Evolutionary conservation across 2,113 vertebrate genomes (phyloP).

Genomic region (Microcebus murinus): DNA sequence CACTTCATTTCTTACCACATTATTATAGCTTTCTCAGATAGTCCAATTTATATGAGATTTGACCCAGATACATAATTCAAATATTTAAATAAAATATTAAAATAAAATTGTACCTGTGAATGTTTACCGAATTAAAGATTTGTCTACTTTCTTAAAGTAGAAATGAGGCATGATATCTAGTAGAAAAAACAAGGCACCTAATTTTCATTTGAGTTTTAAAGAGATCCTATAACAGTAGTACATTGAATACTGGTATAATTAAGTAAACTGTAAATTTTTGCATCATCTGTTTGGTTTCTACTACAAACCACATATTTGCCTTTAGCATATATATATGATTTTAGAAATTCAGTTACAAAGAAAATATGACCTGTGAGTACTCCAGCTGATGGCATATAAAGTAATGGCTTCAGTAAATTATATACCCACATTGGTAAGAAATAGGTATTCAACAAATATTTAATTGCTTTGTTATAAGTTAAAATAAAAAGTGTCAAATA

Average conservation of each 20-base stretch:
- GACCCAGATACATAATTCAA: neutral
- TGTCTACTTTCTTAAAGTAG: neutral
- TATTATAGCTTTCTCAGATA: neutral
- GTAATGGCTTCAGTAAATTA: neutral
- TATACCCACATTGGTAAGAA: neutral
- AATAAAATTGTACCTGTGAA: neutral
- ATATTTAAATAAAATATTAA: slow-evolving; percentile 33
- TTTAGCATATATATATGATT: neutral
- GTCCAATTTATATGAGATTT: slow-evolving; percentile 7
- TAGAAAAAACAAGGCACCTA: neutral
- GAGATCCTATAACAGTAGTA: neutral
- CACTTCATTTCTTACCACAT: neutral
- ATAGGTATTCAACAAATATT: neutral
- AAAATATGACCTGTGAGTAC: neutral
- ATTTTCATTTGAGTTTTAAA: slow-evolving; percentile 31
- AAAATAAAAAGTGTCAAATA: slow-evolving; percentile 16
- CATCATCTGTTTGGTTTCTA: neutral
- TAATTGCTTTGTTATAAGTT: neutral
- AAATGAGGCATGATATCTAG: neutral
- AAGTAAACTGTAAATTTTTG: neutral
- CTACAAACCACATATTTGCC: neutral
- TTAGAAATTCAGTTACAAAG: slow-evolving; percentile 18
- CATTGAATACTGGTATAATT: neutral
- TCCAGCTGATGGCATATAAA: slow-evolving; percentile 5
- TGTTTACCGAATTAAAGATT: neutral